These are phyloP conservation scores for Trinectes maculatus DNA, from an alignment of 2,113 vertebrate species.

Conservation along the genomic window DNA sequence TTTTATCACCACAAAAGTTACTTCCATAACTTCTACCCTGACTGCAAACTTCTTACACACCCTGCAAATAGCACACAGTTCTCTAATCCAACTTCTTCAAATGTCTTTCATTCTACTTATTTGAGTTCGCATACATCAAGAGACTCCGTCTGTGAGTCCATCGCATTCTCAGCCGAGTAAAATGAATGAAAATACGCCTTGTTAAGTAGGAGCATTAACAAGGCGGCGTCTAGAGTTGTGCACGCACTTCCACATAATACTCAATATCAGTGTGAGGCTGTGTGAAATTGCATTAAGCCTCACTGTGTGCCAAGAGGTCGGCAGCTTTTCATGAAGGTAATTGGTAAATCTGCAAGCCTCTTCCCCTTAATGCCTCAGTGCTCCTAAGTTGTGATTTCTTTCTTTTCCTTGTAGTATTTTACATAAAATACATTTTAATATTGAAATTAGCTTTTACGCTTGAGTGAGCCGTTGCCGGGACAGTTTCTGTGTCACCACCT, in stretches of 20 bases:
- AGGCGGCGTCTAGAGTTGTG: background rate
- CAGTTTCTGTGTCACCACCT: no score
- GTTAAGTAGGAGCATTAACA: constrained; percentile 3
- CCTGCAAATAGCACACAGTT: no score
- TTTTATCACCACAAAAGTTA: no score
- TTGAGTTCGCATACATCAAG: background rate
- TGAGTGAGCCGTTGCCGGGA: no score
- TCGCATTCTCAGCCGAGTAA: background rate
- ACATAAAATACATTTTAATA: constrained; percentile 11
- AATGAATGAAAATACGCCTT: background rate
- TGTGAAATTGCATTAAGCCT: constrained; percentile 17
- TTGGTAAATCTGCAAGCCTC: constrained; percentile 33
- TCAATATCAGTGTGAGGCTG: background rate
- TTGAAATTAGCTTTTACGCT: no score
- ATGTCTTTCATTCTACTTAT: background rate
- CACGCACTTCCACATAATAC: background rate
- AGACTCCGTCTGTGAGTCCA: background rate
- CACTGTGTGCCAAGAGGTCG: background rate
- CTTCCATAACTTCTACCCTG: no score
- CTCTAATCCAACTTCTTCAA: background rate
- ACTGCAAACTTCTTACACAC: no score
- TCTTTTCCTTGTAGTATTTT: background rate
- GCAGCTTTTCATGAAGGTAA: constrained; percentile 39
- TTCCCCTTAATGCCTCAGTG: constrained; percentile 36
- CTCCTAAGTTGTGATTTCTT: constrained; percentile 10